A percentile compares a stretch with the other conserved stretches of the same genome.
These are phyloP conservation scores for Tor tambroides DNA, from an alignment of 2,113 vertebrate genomes.

Conservation along the genomic window DNA sequence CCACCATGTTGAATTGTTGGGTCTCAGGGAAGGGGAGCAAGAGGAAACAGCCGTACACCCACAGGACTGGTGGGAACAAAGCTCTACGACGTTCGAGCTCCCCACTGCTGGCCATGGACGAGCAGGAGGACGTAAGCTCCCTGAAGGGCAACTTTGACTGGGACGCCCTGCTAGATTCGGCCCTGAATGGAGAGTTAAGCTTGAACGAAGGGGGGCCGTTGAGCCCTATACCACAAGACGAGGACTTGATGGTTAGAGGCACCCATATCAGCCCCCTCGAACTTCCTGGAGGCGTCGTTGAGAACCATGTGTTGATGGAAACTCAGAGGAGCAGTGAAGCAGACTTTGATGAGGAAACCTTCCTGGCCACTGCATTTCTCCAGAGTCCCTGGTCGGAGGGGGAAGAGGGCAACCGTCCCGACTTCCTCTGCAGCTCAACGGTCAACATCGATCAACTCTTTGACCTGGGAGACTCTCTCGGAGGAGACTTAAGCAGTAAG, in stretches of 20 bases:
- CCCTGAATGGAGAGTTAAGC: slow-evolving; percentile 82
- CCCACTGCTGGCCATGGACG: slow-evolving; percentile 81
- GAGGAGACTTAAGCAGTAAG: slow-evolving; percentile 73
- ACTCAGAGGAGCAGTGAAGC: slow-evolving; percentile 69
- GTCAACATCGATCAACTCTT: slow-evolving; percentile 84
- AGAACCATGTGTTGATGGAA: slow-evolving; percentile 65
- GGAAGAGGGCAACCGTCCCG: slow-evolving; percentile 71
- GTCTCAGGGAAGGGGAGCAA: slow-evolving; percentile 73
- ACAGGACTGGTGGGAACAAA: slow-evolving; percentile 75
- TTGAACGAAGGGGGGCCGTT: slow-evolving; percentile 81
- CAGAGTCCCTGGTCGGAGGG: slow-evolving; percentile 91
- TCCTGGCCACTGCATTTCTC: slow-evolving; percentile 88
- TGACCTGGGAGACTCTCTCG: slow-evolving; percentile 76
- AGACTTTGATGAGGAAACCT: slow-evolving; percentile 88
- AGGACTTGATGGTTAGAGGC: slow-evolving; percentile 79
- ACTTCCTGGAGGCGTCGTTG: slow-evolving; percentile 30
- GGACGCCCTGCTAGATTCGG: slow-evolving; percentile 88
- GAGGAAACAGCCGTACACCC: slow-evolving; percentile 75
- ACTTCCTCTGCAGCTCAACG: slow-evolving; percentile 78
- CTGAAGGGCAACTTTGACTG: slow-evolving; percentile 96
- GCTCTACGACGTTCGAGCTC: slow-evolving; percentile 73
- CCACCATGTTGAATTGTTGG: slow-evolving; percentile 72
- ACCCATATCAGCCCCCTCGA: slow-evolving; percentile 62
- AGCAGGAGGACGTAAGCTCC: slow-evolving; percentile 83
- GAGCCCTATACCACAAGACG: slow-evolving; percentile 72